Conservation (phyloP, 1,140 invertebrate genomes). For the Drosophila suzukii region DNA sequence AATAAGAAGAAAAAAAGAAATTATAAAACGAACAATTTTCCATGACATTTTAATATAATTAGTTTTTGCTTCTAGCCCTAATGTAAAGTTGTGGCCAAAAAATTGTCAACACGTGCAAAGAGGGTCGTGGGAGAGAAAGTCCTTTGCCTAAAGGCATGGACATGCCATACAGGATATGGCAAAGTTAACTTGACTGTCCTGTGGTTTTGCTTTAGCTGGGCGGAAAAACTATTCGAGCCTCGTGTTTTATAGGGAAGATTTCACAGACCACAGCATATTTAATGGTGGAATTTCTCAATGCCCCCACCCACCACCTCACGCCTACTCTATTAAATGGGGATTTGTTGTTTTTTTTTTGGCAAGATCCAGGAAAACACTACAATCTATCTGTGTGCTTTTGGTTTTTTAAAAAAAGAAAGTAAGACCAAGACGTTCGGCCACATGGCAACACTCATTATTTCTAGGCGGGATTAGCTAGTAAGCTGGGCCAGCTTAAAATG, state of each 20-base stretch:
- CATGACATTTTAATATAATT: slow-evolving; percentile 82
- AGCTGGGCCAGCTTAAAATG: slow-evolving; percentile 76
- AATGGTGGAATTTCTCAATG: slow-evolving; percentile 57
- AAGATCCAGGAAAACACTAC: not conserved
- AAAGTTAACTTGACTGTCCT: slow-evolving; percentile 69
- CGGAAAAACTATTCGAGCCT: slow-evolving; percentile 71
- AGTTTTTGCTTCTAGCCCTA: slow-evolving; percentile 77
- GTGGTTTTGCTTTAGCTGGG: slow-evolving; percentile 14
- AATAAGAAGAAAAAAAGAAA: not conserved
- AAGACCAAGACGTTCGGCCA: slow-evolving; percentile 46
- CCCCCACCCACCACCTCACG: slow-evolving; percentile 26
- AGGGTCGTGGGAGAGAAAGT: slow-evolving; percentile 5
- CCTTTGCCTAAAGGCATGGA: slow-evolving; percentile 44
- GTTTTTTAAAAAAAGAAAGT: slow-evolving; percentile 55
- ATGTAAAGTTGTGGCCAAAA: slow-evolving; percentile 81
- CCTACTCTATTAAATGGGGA: slow-evolving; percentile 77
- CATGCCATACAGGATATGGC: not conserved
- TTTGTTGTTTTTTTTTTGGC: slow-evolving; percentile 45
- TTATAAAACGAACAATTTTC: slow-evolving; percentile 58
- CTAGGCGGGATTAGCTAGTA: slow-evolving; percentile 74
- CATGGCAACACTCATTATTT: slow-evolving; percentile 77
- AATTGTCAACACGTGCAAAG: slow-evolving; percentile 68
- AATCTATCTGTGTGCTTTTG: slow-evolving; percentile 47
- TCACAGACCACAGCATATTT: slow-evolving; percentile 77
- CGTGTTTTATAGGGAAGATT: slow-evolving; percentile 45